A percentile compares a stretch with the other conserved stretches of the same genome.
Evolutionary conservation across 2,888 invertebrate species (phyloP).

Genomic region (Galerucella calmariensis): DNA sequence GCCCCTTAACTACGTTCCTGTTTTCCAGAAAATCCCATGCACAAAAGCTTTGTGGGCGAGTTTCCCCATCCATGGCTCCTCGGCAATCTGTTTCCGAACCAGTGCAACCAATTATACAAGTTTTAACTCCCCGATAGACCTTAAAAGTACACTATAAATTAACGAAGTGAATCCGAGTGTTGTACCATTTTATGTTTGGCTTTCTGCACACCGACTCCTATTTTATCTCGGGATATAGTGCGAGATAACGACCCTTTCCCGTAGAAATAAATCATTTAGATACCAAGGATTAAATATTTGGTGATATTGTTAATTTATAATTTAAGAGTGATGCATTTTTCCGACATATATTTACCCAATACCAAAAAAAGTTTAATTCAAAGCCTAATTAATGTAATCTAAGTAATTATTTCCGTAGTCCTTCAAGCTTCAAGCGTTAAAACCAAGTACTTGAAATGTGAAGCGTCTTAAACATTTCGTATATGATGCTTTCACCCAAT

Average conservation of each 20-base stretch:
- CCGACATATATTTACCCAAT: no score
- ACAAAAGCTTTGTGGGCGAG: slow-evolving; percentile 56
- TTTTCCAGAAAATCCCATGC: slow-evolving; percentile 1
- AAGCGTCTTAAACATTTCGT: no score
- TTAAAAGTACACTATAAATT: slow-evolving; percentile 56
- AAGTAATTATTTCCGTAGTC: no score
- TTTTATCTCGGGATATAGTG: slow-evolving; percentile 39
- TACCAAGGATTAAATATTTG: slow-evolving; percentile 4
- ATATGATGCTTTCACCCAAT: no score
- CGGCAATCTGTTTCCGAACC: slow-evolving; percentile 61
- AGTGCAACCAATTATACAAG: slow-evolving; percentile 62
- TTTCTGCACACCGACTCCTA: slow-evolving; percentile 46
- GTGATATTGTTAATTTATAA: not conserved
- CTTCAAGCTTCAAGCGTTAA: no score
- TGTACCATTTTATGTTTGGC: slow-evolving; percentile 48
- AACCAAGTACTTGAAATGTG: no score
- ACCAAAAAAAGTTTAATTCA: no score
- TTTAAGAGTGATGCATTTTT: not conserved
- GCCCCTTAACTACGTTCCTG: not conserved
- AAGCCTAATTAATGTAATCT: no score
- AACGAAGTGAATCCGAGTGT: slow-evolving; percentile 43
- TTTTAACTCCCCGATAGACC: slow-evolving; percentile 57
- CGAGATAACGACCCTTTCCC: slow-evolving; percentile 27
- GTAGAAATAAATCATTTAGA: slow-evolving; percentile 3
- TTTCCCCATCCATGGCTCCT: slow-evolving; percentile 51